Conservation (phyloP, 1,140 invertebrate species). For the Phocides pigmalion region DNA sequence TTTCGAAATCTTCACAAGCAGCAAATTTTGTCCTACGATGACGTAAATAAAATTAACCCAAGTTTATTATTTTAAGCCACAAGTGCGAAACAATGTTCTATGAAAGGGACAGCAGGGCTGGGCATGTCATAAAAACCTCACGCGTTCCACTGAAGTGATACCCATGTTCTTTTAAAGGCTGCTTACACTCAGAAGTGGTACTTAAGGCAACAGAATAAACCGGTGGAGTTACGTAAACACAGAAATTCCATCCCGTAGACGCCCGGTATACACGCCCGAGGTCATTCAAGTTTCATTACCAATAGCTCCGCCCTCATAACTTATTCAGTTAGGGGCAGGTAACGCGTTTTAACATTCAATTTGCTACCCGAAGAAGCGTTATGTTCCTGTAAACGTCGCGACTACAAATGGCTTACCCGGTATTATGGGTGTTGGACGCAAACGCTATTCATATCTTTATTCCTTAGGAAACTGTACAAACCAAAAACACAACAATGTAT, state of each 20-base stretch:
- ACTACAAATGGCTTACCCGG: conserved; percentile 39
- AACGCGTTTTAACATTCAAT: conserved; percentile 80
- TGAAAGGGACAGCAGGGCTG: conserved; percentile 11
- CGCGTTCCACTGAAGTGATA: conserved; percentile 30
- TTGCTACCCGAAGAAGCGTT: conserved; percentile 69
- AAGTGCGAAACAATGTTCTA: conserved; percentile 7
- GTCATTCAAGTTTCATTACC: conserved; percentile 82
- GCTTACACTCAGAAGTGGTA: conserved; percentile 46
- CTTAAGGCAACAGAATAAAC: conserved; percentile 65
- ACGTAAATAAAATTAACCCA: not conserved
- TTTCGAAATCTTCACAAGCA: no score
- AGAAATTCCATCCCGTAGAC: conserved; percentile 68
- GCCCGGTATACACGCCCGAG: conserved; percentile 57
- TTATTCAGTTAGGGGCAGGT: conserved; percentile 79
- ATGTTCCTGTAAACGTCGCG: conserved; percentile 61
- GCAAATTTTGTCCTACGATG: not conserved
- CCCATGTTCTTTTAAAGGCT: conserved; percentile 43
- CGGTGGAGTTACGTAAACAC: conserved; percentile 62
- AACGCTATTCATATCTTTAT: conserved; percentile 21
- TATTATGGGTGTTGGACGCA: conserved; percentile 16
- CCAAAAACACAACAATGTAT: no score
- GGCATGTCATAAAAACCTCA: conserved; percentile 27
- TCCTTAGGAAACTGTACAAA: conserved; percentile 4
- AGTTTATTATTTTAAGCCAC: not conserved
- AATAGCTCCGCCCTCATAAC: conserved; percentile 75